phyloP scores from a whole-genome alignment of 2,797 vertebrate species.

The Acipenser transmontanus region DNA sequence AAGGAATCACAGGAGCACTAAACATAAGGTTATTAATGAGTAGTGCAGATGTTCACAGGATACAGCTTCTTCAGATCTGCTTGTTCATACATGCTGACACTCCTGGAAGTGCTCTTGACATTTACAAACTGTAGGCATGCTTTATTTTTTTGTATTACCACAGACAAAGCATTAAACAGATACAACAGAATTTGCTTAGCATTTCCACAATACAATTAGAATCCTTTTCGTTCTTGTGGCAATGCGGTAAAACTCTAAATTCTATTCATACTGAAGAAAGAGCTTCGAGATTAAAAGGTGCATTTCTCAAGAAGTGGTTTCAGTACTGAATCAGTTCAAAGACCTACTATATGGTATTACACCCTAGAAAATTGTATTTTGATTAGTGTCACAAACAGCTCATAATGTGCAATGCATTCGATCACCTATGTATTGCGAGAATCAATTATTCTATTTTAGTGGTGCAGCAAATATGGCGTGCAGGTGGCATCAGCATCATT shows the following conservation, averaged over 20 bases:
- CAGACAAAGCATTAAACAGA: not conserved
- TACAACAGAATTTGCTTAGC: not conserved
- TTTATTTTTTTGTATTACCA: not conserved
- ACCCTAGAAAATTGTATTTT: too few species aligned
- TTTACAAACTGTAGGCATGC: not conserved
- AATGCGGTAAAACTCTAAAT: not conserved
- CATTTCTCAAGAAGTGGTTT: too few species aligned
- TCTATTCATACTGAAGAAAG: too few species aligned
- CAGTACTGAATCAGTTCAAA: too few species aligned
- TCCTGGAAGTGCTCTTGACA: not conserved
- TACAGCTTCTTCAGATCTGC: conserved; percentile 7
- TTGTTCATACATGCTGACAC: conserved; percentile 2
- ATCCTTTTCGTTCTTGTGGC: not conserved
- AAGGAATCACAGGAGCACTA: conserved; percentile 8
- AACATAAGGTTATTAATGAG: conserved; percentile 5
- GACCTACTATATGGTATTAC: too few species aligned
- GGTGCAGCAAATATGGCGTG: too few species aligned
- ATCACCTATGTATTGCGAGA: too few species aligned
- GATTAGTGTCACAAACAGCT: too few species aligned
- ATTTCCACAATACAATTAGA: conserved; percentile 1
- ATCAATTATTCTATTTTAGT: too few species aligned
- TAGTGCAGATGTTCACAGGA: not conserved
- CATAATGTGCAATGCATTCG: too few species aligned
- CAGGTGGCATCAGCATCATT: too few species aligned
- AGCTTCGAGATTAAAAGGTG: too few species aligned